phyloP scores from a whole-genome alignment of 2,113 vertebrate genomes.

The Tor tambroides region DNA sequence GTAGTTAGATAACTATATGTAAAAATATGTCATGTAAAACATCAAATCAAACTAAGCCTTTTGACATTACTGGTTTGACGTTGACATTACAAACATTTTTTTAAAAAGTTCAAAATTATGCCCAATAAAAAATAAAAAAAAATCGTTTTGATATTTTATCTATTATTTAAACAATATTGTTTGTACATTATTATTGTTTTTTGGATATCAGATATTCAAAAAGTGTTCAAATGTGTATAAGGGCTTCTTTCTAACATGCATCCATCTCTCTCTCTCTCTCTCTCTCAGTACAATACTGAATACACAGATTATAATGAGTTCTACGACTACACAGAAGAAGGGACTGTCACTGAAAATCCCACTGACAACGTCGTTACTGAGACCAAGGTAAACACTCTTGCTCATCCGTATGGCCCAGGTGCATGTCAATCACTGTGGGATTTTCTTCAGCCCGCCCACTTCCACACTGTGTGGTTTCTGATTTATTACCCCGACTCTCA shows the following conservation, averaged over 20 bases:
- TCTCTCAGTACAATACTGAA: conserved; percentile 85
- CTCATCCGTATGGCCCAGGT: neutral
- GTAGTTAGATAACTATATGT: no score
- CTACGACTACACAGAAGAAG: conserved; percentile 91
- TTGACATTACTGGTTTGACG: neutral
- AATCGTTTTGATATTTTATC: neutral
- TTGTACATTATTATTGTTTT: no score
- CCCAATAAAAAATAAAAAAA: neutral
- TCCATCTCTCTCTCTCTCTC: conserved; percentile 12
- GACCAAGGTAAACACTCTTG: conserved; percentile 83
- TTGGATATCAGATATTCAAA: neutral
- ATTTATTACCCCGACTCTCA: neutral
- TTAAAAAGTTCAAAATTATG: neutral
- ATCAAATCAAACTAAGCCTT: neutral
- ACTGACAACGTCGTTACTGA: conserved; percentile 80
- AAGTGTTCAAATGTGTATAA: conserved; percentile 26
- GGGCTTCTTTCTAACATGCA: conserved; percentile 43
- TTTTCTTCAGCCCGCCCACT: neutral
- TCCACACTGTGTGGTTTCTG: conserved; percentile 6
- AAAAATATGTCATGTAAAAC: neutral
- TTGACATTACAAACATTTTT: neutral
- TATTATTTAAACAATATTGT: neutral
- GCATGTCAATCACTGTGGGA: neutral
- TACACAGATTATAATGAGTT: conserved; percentile 83
- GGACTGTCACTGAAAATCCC: conserved; percentile 81